A percentile compares a stretch with the other conserved stretches of the same genome.
Conservation (phyloP, 2,888 invertebrate species). For the Latrodectus hesperus region DNA sequence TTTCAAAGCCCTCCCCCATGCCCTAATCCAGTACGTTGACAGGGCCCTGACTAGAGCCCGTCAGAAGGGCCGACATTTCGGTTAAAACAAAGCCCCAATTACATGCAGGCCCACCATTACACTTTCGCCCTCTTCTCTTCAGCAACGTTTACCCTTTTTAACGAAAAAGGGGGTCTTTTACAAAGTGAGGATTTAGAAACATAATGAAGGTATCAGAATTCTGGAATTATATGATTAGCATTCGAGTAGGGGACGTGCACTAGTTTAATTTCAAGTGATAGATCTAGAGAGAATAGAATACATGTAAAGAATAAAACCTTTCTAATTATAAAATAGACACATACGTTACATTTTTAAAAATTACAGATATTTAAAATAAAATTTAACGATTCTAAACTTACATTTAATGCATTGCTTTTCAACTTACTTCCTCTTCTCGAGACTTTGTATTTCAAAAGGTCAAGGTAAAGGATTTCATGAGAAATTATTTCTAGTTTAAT, state of each 20-base stretch:
- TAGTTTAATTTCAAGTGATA: not conserved
- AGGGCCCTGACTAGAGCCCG: slow-evolving; percentile 58
- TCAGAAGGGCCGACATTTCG: slow-evolving; percentile 58
- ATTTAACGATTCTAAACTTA: too few species aligned
- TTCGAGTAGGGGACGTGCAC: not conserved
- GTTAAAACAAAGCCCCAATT: slow-evolving; percentile 68
- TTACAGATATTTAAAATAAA: too few species aligned
- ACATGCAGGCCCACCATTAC: slow-evolving; percentile 57
- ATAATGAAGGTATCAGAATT: not conserved
- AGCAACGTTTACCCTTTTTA: not conserved
- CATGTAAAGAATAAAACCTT: too few species aligned
- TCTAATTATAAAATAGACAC: too few species aligned
- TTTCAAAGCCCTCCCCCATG: slow-evolving; percentile 45
- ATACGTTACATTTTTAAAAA: too few species aligned
- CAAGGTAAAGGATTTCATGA: too few species aligned
- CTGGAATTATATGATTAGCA: slow-evolving; percentile 3
- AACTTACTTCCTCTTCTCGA: too few species aligned
- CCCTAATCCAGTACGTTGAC: slow-evolving; percentile 67
- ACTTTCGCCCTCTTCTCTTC: slow-evolving; percentile 4
- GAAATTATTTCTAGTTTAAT: too few species aligned
- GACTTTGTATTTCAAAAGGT: too few species aligned
- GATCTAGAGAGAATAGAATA: too few species aligned
- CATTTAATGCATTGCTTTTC: too few species aligned
- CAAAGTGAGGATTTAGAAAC: slow-evolving; percentile 5
- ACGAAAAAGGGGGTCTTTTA: slow-evolving; percentile 1